A percentile compares a stretch with the other conserved stretches of the same genome.
phyloP scores from a whole-genome alignment of 2,797 vertebrate genomes.

The Pelochelys cantorii region DNA sequence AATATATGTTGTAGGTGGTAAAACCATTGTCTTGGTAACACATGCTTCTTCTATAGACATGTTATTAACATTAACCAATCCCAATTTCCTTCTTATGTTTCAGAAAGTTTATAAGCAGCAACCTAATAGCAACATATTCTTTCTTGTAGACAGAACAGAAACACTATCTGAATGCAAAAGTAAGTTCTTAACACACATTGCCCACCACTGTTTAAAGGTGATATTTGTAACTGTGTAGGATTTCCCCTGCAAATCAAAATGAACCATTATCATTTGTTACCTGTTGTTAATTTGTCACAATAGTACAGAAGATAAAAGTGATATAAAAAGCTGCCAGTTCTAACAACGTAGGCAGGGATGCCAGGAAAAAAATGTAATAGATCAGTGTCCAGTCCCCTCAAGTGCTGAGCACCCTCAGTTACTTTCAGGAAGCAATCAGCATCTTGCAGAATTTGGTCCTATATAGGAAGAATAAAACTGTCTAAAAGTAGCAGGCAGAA shows the following conservation, averaged over 20 bases:
- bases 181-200: constrained; percentile 77
- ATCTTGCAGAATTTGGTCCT: neutral
- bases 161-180: constrained; percentile 89
- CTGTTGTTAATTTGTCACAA: neutral
- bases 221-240: neutral
- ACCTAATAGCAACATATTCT: constrained; percentile 95
- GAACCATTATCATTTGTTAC: neutral
- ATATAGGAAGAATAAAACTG: neutral
- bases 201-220: neutral
- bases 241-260: neutral
- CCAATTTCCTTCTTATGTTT: constrained; percentile 68
- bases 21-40: neutral
- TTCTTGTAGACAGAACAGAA: constrained; percentile 88
- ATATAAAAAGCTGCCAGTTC: neutral
- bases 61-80: neutral
- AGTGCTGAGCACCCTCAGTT: accelerated
- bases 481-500: neutral
- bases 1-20: neutral
- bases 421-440: neutral
- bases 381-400: neutral
- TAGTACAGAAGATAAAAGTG: neutral
- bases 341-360: neutral
- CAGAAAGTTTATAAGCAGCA: constrained; percentile 95
- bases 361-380: neutral
- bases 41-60: neutral